phyloP scores from a whole-genome alignment of 2,797 vertebrate species.

The Trachops cirrhosus region DNA sequence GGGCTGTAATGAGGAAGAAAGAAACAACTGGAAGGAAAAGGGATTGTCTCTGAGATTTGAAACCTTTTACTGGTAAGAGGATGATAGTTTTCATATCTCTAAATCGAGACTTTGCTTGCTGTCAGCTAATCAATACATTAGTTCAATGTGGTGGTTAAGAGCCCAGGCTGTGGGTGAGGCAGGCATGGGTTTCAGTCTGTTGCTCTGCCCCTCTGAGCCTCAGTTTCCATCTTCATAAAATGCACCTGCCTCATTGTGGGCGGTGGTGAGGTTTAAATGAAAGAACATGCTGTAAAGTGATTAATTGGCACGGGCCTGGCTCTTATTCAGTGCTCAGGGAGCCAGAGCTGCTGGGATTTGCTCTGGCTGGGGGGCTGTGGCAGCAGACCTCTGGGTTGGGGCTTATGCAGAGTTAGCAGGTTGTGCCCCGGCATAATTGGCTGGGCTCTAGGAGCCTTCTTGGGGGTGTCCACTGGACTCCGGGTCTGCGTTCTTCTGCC shows the following conservation, averaged over 20 bases:
- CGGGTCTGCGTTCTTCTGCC: background rate
- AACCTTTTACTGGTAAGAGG: background rate
- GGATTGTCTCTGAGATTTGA: background rate
- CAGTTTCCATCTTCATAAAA: background rate
- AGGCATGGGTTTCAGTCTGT: background rate
- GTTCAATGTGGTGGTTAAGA: background rate
- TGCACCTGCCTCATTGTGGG: background rate
- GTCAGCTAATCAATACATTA: background rate
- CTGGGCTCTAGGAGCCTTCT: background rate
- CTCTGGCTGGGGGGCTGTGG: background rate
- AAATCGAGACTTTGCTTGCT: background rate
- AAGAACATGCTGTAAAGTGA: no score
- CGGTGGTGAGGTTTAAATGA: background rate
- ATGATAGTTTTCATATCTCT: background rate
- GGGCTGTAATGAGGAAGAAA: background rate
- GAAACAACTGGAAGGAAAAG: background rate
- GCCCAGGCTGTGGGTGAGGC: background rate
- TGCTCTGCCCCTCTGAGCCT: background rate
- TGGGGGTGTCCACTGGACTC: background rate
- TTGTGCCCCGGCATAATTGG: background rate
- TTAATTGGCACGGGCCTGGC: background rate
- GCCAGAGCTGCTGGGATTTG: background rate
- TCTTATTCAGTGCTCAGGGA: background rate
- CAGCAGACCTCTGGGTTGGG: background rate
- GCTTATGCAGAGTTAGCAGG: background rate